A percentile compares a stretch with the other conserved stretches of the same genome.
Evolutionary conservation across 2,113 vertebrate species (phyloP).

Genomic region (Pithys albifrons): DNA sequence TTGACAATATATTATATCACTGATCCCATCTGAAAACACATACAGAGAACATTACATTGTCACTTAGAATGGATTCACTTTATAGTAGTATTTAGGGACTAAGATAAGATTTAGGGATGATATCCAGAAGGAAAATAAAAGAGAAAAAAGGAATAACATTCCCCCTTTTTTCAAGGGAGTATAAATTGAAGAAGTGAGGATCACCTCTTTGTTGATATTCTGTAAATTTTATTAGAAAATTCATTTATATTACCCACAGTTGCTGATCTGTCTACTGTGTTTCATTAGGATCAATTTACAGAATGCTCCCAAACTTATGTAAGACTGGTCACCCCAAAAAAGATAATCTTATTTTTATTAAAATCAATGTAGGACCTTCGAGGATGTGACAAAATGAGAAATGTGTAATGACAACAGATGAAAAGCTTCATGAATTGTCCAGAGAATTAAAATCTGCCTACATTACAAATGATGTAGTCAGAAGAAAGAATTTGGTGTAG

Average conservation of each 20-base stretch:
- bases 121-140: neutral
- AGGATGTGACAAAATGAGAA: neutral
- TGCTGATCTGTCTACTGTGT: neutral
- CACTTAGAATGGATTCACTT: neutral
- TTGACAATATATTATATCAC: neutral
- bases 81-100: neutral
- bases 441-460: neutral
- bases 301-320: neutral
- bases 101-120: neutral
- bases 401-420: neutral
- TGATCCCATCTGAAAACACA: neutral
- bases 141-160: neutral
- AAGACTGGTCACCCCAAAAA: neutral
- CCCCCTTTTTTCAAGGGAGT: neutral
- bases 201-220: neutral
- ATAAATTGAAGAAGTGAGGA: neutral
- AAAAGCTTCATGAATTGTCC: neutral
- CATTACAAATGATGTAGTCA: neutral
- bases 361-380: neutral
- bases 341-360: neutral
- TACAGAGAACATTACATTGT: neutral
- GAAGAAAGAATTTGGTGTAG: neutral
- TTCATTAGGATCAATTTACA: neutral
- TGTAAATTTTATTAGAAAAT: neutral
- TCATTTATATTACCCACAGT: neutral